phyloP scores from a whole-genome alignment of 2,888 invertebrate genomes.

The Eupithecia vulgata region DNA sequence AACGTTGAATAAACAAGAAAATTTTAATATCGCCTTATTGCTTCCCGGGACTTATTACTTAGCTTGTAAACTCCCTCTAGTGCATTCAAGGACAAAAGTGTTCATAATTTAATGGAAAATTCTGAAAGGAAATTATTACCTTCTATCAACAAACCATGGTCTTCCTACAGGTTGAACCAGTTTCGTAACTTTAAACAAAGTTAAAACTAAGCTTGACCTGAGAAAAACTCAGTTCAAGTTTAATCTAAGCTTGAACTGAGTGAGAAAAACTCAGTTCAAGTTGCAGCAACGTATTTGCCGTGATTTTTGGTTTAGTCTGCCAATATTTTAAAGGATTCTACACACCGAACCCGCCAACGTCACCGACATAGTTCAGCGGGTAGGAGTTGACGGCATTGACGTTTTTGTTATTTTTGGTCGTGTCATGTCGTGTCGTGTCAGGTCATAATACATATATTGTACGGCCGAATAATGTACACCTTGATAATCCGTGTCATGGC shows the following conservation, averaged over 20 bases:
- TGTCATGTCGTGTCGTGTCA: too few species aligned
- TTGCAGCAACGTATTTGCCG: too few species aligned
- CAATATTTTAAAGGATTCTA: not conserved
- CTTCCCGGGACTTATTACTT: conserved; percentile 22
- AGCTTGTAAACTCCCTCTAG: conserved; percentile 12
- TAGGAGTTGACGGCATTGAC: not conserved
- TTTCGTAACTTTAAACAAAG: not conserved
- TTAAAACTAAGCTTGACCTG: not conserved
- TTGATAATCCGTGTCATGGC: too few species aligned
- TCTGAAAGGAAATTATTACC: not conserved
- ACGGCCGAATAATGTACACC: too few species aligned
- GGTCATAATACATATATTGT: too few species aligned
- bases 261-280: not conserved
- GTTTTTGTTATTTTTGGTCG: too few species aligned
- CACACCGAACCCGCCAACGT: not conserved
- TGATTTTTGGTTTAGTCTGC: not conserved
- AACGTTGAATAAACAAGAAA: conserved; percentile 19
- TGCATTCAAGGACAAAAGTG: conserved; percentile 11
- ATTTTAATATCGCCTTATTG: conserved; percentile 25
- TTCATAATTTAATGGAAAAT: conserved; percentile 3
- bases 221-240: not conserved
- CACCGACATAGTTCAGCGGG: not conserved
- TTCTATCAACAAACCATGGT: not conserved
- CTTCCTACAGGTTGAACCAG: not conserved
- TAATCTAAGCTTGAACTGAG: not conserved